Evolutionary conservation across 2,797 vertebrate genomes (phyloP).

Genomic region (Gymnodraco acuticeps): DNA sequence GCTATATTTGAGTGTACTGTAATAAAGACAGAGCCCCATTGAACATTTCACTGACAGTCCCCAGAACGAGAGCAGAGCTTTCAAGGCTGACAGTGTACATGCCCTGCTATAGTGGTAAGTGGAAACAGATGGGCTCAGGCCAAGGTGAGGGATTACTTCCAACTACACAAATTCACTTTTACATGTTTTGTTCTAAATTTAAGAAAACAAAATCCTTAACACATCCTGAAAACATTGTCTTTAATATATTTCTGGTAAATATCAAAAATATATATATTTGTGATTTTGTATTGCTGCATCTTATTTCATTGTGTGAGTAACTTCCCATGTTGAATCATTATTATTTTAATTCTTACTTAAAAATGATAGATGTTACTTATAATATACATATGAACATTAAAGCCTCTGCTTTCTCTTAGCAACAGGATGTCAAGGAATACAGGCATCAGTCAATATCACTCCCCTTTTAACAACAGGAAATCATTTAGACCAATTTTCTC

Average conservation of each 20-base stretch:
- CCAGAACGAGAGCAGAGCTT: conserved; percentile 78
- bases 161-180: conserved; percentile 60
- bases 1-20: conserved; percentile 72
- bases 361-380: conserved; percentile 23
- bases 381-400: conserved; percentile 10
- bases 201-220: conserved; percentile 16
- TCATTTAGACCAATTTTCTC: conserved; percentile 92
- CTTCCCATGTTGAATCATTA: not conserved
- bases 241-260: not conserved
- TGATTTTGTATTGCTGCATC: not conserved
- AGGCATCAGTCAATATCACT: conserved; percentile 78
- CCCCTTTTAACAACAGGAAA: conserved; percentile 88
- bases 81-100: conserved; percentile 84
- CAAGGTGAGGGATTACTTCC: conserved; percentile 78
- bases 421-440: conserved; percentile 46
- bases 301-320: not conserved
- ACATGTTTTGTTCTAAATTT: conserved; percentile 47
- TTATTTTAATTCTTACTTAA: conserved; percentile 30
- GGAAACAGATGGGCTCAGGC: conserved; percentile 84
- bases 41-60: conserved; percentile 79
- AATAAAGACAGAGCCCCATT: conserved; percentile 83
- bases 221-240: not conserved
- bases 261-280: not conserved
- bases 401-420: conserved; percentile 20
- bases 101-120: conserved; percentile 79